Percentiles rank a stretch among this genome's conserved stretches.
Conservation (phyloP, 2,113 vertebrate species). For the Glareola pratincola region DNA sequence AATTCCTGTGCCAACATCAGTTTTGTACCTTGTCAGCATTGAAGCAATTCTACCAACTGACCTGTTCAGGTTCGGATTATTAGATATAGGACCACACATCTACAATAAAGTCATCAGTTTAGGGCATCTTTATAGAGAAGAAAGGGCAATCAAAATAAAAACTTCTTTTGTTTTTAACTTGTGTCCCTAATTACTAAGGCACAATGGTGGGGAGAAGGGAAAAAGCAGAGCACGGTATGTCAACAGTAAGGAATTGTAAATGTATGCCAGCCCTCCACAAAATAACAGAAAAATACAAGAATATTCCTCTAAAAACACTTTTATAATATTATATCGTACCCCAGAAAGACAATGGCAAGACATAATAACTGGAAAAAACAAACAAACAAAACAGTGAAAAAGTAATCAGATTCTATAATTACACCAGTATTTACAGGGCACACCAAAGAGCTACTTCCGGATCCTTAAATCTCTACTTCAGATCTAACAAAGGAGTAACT, state of each 20-base stretch:
- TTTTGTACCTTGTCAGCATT: background rate
- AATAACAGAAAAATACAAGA: background rate
- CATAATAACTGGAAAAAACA: background rate
- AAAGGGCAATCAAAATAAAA: background rate
- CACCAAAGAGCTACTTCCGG: fast-evolving
- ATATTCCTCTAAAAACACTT: background rate
- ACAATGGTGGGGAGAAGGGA: background rate
- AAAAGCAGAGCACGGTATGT: background rate
- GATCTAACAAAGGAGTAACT: background rate
- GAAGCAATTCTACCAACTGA: background rate
- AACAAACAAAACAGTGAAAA: background rate
- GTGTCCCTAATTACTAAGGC: background rate
- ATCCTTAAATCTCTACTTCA: background rate
- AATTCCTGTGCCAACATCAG: background rate
- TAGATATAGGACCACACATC: background rate
- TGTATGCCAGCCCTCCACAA: background rate
- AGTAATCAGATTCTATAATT: background rate
- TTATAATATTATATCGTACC: background rate
- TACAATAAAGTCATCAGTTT: background rate
- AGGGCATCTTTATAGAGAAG: background rate
- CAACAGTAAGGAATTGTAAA: background rate
- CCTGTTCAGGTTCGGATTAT: background rate
- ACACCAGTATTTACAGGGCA: background rate
- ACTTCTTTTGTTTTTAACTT: background rate
- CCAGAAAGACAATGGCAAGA: background rate